Conservation (phyloP, 2,113 vertebrate genomes). For the Camelus bactrianus region DNA sequence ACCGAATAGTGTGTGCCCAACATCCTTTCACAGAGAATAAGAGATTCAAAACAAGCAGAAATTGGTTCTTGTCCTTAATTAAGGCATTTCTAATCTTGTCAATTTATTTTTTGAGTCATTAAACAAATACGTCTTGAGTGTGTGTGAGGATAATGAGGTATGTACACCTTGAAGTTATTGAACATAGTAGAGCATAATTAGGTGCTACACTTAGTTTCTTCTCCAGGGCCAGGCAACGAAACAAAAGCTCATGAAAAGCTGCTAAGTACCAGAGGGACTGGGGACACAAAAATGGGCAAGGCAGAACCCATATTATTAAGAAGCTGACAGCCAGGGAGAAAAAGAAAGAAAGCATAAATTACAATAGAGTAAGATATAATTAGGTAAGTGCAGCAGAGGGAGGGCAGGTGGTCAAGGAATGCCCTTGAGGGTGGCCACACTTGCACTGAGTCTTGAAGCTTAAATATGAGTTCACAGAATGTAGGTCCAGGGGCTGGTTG, state of each 20-base stretch:
- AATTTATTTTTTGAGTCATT: conserved; percentile 15
- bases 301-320: not conserved
- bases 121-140: not conserved
- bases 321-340: not conserved
- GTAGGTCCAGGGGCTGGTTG: too few species aligned
- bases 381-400: not conserved
- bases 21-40: not conserved
- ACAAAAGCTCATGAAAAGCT: conserved; percentile 19
- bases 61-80: conserved; percentile 16
- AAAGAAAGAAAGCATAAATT: not conserved
- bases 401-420: not conserved
- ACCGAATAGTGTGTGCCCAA: not conserved
- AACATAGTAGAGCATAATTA: not conserved
- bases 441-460: not conserved
- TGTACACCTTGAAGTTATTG: not conserved
- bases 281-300: not conserved
- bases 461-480: not conserved
- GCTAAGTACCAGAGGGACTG: not conserved
- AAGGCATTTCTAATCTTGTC: not conserved
- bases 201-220: not conserved
- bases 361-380: not conserved
- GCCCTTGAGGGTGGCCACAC: not conserved
- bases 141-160: not conserved
- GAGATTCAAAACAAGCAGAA: conserved; percentile 31
- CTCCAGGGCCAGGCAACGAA: not conserved